Evolutionary conservation across 2,797 vertebrate genomes (phyloP), one percentile per base, ranked within the genome.

Genomic region (Potorous gilbertii): DNA sequence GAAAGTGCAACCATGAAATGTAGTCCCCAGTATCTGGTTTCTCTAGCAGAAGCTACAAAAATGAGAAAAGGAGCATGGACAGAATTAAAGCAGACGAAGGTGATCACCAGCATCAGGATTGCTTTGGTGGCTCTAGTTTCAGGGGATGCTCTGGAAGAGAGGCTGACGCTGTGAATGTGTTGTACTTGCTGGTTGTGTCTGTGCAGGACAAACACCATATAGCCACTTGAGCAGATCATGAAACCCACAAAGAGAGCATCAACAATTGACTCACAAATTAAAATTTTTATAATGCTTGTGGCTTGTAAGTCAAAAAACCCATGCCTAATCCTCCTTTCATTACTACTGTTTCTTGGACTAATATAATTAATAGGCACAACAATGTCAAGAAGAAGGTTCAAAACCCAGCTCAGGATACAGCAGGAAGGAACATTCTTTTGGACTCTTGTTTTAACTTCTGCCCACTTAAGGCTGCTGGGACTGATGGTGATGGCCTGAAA

Each of bases 351-450:
- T 4, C 16, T 74, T 8, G 3, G 14, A 40, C 14, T 40, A 74
- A 5, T 93, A 24, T 55, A 18, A 92, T 34, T 74, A 56, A 93
- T 0, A 2, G 54, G 74, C 34, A 74, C 54, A 74, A 13, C 13
- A 31, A 46, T 92, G 92, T 90, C 31, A 52, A 95, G 90, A 34
- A 93, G 54, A n/a, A 93, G 54, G n/a, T 92, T 50, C 55, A 93
- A 52, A 90, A 81, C 40, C 55, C 81, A 96, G 56, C 92, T 90
- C 21, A 92, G 21, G 55, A 27, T 57, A 31, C 92, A 93, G 55
- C 54, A 24, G 0, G 11, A 12, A 24, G 29, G 74, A 55, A 96
- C 55, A 57, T 56, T 94, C 50, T 27, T 90, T 24, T 46, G 91
- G 56, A 55, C 50, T 90, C 74, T 92, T 5, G 14, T 24, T 93